Evolutionary conservation across 2,797 vertebrate genomes (phyloP).

Genomic region (Pelodytes ibericus): DNA sequence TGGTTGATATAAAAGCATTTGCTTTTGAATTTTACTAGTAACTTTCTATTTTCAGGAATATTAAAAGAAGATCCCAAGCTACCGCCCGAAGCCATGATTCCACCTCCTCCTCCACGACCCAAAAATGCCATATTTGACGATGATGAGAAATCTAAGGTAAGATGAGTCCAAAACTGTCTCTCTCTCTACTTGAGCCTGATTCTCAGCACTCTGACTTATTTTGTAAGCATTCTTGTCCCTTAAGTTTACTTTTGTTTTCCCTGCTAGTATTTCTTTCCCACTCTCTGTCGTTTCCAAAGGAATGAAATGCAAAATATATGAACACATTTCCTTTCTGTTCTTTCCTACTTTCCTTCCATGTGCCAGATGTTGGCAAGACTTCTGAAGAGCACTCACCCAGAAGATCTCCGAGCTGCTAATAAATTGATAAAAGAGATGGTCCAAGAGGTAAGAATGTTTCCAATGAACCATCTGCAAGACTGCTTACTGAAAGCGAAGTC

Average conservation of each 20-base stretch:
- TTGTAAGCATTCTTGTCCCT: too few relatives aligned
- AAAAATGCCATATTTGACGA: slow-evolving; percentile 94
- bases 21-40: too few relatives aligned
- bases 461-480: background rate
- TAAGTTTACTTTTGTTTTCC: too few relatives aligned
- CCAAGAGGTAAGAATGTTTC: slow-evolving; percentile 82
- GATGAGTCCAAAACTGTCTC: too few relatives aligned
- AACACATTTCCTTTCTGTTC: too few relatives aligned
- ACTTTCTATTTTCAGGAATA: slow-evolving; percentile 82
- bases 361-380: slow-evolving; percentile 89
- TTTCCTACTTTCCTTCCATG: slow-evolving; percentile 50
- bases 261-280: too few relatives aligned
- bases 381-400: slow-evolving; percentile 92
- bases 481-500: background rate
- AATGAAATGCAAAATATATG: too few relatives aligned
- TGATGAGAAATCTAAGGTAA: slow-evolving; percentile 96
- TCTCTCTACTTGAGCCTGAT: too few relatives aligned
- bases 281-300: too few relatives aligned
- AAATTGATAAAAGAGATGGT: slow-evolving; percentile 99
- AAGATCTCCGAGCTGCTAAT: slow-evolving; percentile 95
- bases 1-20: too few relatives aligned
- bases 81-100: slow-evolving; percentile 80
- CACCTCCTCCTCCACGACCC: slow-evolving; percentile 80
- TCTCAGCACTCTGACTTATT: too few relatives aligned
- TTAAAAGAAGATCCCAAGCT: slow-evolving; percentile 91